These are phyloP conservation scores for Amblyteles armatorius DNA, from an alignment of 2,888 invertebrate genomes.

Conservation along the genomic window DNA sequence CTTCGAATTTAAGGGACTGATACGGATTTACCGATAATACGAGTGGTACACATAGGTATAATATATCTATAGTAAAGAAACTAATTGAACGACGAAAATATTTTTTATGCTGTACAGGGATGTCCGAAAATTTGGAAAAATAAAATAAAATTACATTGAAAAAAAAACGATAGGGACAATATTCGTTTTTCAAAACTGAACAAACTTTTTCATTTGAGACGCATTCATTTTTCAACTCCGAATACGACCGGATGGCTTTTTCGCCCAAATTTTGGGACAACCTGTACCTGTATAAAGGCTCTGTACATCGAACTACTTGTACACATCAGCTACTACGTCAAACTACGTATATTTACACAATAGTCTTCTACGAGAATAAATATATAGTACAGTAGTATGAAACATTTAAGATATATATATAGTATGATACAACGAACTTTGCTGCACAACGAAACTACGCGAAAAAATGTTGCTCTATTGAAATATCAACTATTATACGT, in stretches of 20 bases:
- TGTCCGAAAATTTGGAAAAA: background rate
- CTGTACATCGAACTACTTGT: constrained; percentile 55
- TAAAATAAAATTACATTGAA: too few species aligned
- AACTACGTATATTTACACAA: constrained; percentile 55
- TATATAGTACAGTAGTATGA: constrained; percentile 10
- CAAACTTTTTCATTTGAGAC: background rate
- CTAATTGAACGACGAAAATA: constrained; percentile 32
- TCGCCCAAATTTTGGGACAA: background rate
- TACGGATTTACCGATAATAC: constrained; percentile 34
- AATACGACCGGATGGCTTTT: background rate
- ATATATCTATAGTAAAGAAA: constrained; percentile 19
- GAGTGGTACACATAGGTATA: constrained; percentile 25
- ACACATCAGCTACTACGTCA: constrained; percentile 60
- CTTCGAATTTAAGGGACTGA: background rate
- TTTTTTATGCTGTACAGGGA: constrained; percentile 7
- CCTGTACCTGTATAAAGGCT: constrained; percentile 23
- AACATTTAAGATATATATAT: constrained; percentile 43
- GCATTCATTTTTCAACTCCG: background rate
- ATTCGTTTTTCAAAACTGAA: background rate
- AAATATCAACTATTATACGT: constrained; percentile 47
- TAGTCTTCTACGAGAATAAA: constrained; percentile 26
- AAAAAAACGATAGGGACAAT: background rate
- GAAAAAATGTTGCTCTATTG: constrained; percentile 51
- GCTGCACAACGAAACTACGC: constrained; percentile 58
- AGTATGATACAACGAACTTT: constrained; percentile 46